These are phyloP conservation scores for Notechis scutatus DNA, from an alignment of 2,113 vertebrate species.

Conservation along the genomic window DNA sequence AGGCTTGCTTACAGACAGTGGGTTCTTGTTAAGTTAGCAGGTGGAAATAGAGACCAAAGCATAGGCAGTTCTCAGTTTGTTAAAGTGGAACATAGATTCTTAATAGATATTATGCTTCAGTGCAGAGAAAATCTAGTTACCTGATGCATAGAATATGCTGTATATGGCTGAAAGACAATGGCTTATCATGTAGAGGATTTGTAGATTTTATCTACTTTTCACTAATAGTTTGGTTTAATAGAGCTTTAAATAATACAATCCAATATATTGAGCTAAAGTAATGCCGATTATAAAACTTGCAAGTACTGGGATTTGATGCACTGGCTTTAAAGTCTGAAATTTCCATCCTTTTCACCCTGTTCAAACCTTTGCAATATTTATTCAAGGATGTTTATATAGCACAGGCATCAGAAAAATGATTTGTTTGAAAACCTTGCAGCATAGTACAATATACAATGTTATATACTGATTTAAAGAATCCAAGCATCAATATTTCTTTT, in stretches of 20 bases:
- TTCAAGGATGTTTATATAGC: conserved; percentile 56
- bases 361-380: conserved; percentile 56
- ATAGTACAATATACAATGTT: conserved; percentile 60
- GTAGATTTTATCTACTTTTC: conserved; percentile 22
- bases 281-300: background rate
- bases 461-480: conserved; percentile 57
- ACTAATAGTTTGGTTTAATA: conserved; percentile 16
- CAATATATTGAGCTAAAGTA: conserved; percentile 7
- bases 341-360: conserved; percentile 46
- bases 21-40: background rate
- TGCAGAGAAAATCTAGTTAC: background rate
- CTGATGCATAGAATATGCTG: conserved; percentile 2
- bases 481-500: conserved; percentile 49
- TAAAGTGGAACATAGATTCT: background rate
- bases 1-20: background rate
- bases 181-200: conserved; percentile 18
- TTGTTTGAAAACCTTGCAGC: conserved; percentile 49
- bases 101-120: background rate
- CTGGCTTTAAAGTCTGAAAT: conserved; percentile 26
- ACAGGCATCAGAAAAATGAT: conserved; percentile 39
- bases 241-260: conserved; percentile 13
- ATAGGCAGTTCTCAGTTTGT: background rate
- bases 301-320: background rate
- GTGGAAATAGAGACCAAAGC: background rate
- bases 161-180: conserved; percentile 44